Conservation (phyloP, 2,888 invertebrate genomes). For the Tetrapedia diversipes region DNA sequence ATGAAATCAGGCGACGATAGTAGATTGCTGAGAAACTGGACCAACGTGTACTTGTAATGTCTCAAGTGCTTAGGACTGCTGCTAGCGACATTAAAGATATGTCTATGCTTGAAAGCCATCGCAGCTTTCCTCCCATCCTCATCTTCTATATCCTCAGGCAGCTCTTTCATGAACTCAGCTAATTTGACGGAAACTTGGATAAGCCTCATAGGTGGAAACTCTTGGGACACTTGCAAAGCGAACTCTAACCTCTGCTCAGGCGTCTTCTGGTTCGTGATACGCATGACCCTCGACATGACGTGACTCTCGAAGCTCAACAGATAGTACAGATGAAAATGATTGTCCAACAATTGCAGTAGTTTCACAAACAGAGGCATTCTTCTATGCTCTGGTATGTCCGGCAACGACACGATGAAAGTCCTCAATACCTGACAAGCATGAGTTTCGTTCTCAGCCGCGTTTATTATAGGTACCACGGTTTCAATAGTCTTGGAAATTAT, state of each 20-base stretch:
- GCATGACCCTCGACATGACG: slow-evolving; percentile 82
- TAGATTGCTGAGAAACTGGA: slow-evolving; percentile 89
- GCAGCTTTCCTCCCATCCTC: slow-evolving; percentile 78
- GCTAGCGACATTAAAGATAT: slow-evolving; percentile 86
- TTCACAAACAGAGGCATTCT: slow-evolving; percentile 91
- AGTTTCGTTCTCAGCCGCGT: slow-evolving; percentile 80
- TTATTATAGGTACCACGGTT: slow-evolving; percentile 93
- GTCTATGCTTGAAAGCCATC: slow-evolving; percentile 71
- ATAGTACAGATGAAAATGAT: slow-evolving; percentile 89
- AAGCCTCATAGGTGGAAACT: slow-evolving; percentile 87
- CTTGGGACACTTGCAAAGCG: slow-evolving; percentile 87
- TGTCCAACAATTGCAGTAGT: slow-evolving; percentile 89
- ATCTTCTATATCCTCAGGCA: slow-evolving; percentile 87
- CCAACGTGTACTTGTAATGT: slow-evolving; percentile 92
- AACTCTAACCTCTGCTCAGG: slow-evolving; percentile 85
- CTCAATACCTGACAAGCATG: slow-evolving; percentile 88
- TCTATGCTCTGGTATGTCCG: slow-evolving; percentile 97
- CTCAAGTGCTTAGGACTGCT: slow-evolving; percentile 90
- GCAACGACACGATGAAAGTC: slow-evolving; percentile 95
- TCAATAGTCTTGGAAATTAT: slow-evolving; percentile 95
- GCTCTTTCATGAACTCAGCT: slow-evolving; percentile 86
- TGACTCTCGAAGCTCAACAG: slow-evolving; percentile 89
- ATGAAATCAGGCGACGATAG: slow-evolving; percentile 89
- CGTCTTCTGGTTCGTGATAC: slow-evolving; percentile 63
- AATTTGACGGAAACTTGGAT: slow-evolving; percentile 88